Evolutionary conservation across 2,113 vertebrate species (phyloP).

Genomic region (Psephotus haematonotus): DNA sequence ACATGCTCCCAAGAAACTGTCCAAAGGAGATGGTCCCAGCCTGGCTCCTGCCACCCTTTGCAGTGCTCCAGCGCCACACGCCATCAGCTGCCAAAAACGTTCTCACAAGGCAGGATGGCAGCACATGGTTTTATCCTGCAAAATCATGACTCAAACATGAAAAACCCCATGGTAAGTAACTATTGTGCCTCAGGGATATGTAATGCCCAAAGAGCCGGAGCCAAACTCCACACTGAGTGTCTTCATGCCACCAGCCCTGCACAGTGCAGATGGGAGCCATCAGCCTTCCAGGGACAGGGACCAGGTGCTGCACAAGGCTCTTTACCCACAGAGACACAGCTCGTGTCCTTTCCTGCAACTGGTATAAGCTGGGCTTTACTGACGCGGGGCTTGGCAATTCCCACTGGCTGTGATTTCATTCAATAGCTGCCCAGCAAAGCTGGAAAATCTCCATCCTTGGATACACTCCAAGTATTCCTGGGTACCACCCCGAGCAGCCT

Average conservation of each 20-base stretch:
- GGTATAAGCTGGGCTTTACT: neutral
- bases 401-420: neutral
- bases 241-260: neutral
- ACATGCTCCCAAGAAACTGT: neutral
- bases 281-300: neutral
- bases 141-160: neutral
- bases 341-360: neutral
- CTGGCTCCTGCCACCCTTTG: neutral
- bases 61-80: rapidly evolving
- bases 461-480: neutral
- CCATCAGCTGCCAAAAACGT: rapidly evolving
- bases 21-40: neutral
- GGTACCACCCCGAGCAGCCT: neutral
- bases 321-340: neutral
- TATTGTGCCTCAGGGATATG: rapidly evolving
- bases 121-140: neutral
- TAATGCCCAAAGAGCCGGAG: neutral
- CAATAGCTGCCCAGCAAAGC: neutral
- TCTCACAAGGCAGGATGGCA: neutral
- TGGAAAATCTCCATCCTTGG: neutral
- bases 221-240: rapidly evolving
- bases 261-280: neutral
- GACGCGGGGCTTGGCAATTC: neutral
- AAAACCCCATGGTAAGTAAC: neutral
- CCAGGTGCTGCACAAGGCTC: neutral